These are phyloP conservation scores for Venustaconcha ellipsiformis DNA, from an alignment of 1,140 invertebrate genomes.

Conservation along the genomic window DNA sequence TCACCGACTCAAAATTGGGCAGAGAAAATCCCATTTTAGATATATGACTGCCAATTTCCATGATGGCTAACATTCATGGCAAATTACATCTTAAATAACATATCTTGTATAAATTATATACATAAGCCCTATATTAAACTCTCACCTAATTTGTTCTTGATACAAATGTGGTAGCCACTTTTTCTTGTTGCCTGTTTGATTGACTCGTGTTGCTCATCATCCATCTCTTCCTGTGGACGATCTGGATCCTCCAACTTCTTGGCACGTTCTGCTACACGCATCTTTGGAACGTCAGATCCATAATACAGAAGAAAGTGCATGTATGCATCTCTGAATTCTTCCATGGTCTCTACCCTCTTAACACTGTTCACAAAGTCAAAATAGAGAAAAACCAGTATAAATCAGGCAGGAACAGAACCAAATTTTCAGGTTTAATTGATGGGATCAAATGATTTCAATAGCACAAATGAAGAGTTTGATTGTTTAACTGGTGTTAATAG, in stretches of 20 bases:
- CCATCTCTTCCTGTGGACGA: constrained; percentile 71
- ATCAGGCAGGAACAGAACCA: not conserved
- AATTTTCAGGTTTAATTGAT: not conserved
- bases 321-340: constrained; percentile 93
- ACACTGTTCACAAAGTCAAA: constrained; percentile 50
- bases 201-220: constrained; percentile 70
- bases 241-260: constrained; percentile 51
- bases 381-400: not conserved
- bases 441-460: too few relatives aligned
- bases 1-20: too few relatives aligned
- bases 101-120: too few relatives aligned
- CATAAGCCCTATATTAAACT: too few relatives aligned
- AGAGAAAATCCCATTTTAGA: too few relatives aligned
- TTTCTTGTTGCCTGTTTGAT: constrained; percentile 88
- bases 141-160: constrained; percentile 83
- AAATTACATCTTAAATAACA: too few relatives aligned
- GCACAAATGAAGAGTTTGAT: too few relatives aligned
- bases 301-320: constrained; percentile 95
- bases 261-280: constrained; percentile 81
- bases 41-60: too few relatives aligned
- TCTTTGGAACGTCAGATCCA: constrained; percentile 84
- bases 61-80: too few relatives aligned
- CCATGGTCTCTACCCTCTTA: constrained; percentile 83
- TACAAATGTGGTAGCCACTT: constrained; percentile 88
- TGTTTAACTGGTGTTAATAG: too few relatives aligned